These are phyloP conservation scores for human (Homo sapiens) DNA, from an alignment of 2,113 vertebrate species.

Conservation along the genomic window DNA sequence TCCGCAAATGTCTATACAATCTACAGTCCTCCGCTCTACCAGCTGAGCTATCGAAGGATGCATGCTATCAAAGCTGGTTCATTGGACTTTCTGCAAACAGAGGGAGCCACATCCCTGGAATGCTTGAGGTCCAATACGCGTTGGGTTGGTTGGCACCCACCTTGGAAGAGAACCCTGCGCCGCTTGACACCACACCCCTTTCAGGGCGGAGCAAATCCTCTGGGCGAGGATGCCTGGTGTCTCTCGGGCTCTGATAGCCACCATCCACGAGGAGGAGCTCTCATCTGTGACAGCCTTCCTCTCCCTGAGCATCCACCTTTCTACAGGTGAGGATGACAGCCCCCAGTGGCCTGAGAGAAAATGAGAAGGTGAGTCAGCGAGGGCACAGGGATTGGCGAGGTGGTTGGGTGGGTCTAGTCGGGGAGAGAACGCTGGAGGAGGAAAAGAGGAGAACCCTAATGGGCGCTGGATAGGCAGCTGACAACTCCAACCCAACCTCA, in stretches of 20 bases:
- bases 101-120: fast-evolving
- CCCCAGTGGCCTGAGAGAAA: too few relatives aligned
- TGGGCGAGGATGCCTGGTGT: too few relatives aligned
- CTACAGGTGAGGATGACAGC: too few relatives aligned
- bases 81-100: neutral
- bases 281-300: too few relatives aligned
- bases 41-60: conserved; percentile 90
- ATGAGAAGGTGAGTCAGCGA: neutral
- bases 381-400: neutral
- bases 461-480: neutral
- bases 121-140: fast-evolving
- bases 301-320: neutral
- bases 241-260: neutral
- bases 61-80: fast-evolving
- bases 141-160: fast-evolving
- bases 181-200: fast-evolving
- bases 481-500: neutral
- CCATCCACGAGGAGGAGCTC: neutral
- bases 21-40: conserved; percentile 94
- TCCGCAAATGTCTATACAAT: fast-evolving
- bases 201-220: fast-evolving
- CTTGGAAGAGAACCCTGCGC: fast-evolving
- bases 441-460: neutral
- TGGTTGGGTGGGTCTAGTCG: neutral
- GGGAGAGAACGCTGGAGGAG: neutral